A percentile compares a stretch with the other conserved stretches of the same genome.
phyloP scores from a whole-genome alignment of 2,888 invertebrate species.

The Neoscelio sp. region DNA sequence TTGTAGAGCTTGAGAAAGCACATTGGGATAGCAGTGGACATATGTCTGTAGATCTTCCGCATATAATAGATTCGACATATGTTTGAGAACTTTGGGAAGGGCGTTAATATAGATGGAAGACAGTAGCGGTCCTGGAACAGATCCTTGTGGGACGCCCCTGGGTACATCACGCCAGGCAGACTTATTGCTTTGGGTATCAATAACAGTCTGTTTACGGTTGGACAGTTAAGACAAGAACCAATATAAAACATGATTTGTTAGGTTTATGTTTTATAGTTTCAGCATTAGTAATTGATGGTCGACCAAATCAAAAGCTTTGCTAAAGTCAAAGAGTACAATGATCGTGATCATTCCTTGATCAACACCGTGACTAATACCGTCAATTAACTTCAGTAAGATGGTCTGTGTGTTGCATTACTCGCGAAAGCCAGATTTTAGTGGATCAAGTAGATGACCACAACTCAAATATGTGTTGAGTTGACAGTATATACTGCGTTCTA shows the following conservation, averaged over 20 bases:
- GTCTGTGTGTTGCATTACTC: background rate
- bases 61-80: no score
- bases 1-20: background rate
- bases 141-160: no score
- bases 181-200: background rate
- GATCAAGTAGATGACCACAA: background rate
- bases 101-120: no score
- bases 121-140: no score
- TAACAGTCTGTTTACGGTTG: background rate
- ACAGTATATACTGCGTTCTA: background rate
- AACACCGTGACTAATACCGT: background rate
- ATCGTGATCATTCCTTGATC: no score
- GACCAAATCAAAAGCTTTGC: slow-evolving; percentile 1
- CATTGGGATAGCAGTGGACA: no score
- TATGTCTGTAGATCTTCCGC: no score
- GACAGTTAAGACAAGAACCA: background rate
- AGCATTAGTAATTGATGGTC: background rate
- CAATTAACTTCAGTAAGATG: background rate
- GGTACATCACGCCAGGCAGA: background rate
- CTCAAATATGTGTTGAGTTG: no score
- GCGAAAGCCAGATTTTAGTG: background rate
- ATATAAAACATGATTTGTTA: background rate
- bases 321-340: no score
- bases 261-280: background rate
- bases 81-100: no score